Evolutionary conservation across 2,113 vertebrate species (phyloP).

Genomic region (Potamarius usumacintae): DNA sequence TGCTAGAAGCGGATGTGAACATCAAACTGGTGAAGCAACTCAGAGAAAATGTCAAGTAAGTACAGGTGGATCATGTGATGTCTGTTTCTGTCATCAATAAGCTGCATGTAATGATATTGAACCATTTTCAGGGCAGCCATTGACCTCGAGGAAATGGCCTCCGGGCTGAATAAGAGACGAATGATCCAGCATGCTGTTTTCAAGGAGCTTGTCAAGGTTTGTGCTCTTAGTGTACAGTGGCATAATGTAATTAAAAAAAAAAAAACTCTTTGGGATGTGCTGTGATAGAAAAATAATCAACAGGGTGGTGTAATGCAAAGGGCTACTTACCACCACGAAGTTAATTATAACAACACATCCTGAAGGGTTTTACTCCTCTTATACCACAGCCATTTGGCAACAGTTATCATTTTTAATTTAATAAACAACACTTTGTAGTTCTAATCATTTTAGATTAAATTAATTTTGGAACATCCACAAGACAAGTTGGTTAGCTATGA

Average conservation of each 20-base stretch:
- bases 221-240: background rate
- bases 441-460: background rate
- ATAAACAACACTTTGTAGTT: background rate
- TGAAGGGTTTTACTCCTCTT: background rate
- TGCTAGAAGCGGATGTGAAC: conserved; percentile 97
- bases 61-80: conserved; percentile 38
- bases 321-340: background rate
- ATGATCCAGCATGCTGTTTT: conserved; percentile 99
- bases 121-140: conserved; percentile 83
- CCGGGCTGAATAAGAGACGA: conserved; percentile 97
- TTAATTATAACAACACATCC: background rate
- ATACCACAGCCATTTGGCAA: background rate
- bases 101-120: background rate
- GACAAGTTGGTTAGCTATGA: background rate
- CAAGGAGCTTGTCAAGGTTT: conserved; percentile 98
- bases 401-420: background rate
- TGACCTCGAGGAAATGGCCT: conserved; percentile 99
- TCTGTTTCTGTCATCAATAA: background rate
- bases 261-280: background rate
- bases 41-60: conserved; percentile 96
- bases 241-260: background rate
- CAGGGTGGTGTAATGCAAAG: background rate
- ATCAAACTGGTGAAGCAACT: conserved; percentile 97
- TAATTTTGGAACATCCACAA: background rate
- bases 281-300: background rate